phyloP scores from a whole-genome alignment of 2,797 vertebrate species.

The Galago senegalensis region DNA sequence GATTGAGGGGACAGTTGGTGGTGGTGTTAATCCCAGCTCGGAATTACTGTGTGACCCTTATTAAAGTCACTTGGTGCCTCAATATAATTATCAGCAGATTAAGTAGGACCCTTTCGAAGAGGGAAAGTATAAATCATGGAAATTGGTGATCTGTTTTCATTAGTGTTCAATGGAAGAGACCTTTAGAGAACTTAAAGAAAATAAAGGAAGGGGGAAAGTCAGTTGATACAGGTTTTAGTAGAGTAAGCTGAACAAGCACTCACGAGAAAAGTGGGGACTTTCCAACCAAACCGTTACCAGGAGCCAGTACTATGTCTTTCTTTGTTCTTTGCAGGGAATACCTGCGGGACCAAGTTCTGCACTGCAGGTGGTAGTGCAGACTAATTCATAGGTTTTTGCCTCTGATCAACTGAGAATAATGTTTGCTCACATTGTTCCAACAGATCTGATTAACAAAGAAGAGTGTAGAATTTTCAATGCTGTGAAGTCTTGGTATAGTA shows the following conservation, averaged over 20 bases:
- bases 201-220: not conserved
- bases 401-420: slow-evolving; percentile 33
- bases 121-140: not conserved
- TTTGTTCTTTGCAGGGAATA: slow-evolving; percentile 31
- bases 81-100: slow-evolving; percentile 40
- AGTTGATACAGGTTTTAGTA: slow-evolving; percentile 12
- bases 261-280: not conserved
- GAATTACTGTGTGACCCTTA: slow-evolving; percentile 18
- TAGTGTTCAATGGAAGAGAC: not conserved
- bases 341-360: slow-evolving; percentile 42
- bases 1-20: slow-evolving; percentile 14
- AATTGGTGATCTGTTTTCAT: not conserved
- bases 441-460: slow-evolving; percentile 47
- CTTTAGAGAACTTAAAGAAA: slow-evolving; percentile 20
- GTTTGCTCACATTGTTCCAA: slow-evolving; percentile 48
- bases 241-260: not conserved
- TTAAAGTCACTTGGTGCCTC: not conserved
- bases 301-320: not conserved
- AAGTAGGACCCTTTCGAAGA: not conserved
- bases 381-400: slow-evolving; percentile 53
- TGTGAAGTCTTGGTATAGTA: not conserved
- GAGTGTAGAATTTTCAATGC: not conserved
- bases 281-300: not conserved
- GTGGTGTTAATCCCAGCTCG: slow-evolving; percentile 55
- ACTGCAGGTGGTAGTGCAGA: not conserved